phyloP scores from a whole-genome alignment of 2,113 vertebrate genomes.

The Hirundichthys speculiger region DNA sequence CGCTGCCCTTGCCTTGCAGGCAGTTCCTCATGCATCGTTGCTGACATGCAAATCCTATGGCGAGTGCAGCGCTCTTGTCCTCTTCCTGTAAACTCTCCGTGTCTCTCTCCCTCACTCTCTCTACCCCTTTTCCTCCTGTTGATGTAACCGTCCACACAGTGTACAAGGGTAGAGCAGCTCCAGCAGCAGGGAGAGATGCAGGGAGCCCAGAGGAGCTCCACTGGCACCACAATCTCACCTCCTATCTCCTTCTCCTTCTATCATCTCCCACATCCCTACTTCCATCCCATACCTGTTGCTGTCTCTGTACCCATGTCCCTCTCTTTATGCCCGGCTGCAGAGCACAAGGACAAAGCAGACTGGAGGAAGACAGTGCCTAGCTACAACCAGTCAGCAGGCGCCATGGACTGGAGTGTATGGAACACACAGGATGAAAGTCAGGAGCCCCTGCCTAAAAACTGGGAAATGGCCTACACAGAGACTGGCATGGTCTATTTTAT shows the following conservation, averaged over 20 bases:
- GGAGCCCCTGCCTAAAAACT: conserved; percentile 92
- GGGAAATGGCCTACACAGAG: conserved; percentile 99
- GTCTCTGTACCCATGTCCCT: conserved; percentile 64
- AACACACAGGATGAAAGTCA: conserved; percentile 88
- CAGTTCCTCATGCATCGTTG: conserved; percentile 63
- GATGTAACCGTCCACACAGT: conserved; percentile 59
- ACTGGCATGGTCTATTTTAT: conserved; percentile 99
- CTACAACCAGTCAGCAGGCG: conserved; percentile 89
- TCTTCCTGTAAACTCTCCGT: conserved; percentile 43
- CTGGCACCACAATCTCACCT: conserved; percentile 64
- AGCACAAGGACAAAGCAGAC: conserved; percentile 89
- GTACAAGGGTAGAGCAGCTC: conserved; percentile 49
- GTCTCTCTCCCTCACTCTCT: conserved; percentile 27
- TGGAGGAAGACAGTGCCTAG: conserved; percentile 95
- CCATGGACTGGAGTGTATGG: conserved; percentile 90
- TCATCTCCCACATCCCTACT: conserved; percentile 54
- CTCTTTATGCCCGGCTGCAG: conserved; percentile 73
- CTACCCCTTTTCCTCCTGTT: conserved; percentile 44
- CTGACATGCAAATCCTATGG: conserved; percentile 80
- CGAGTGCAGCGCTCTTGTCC: conserved; percentile 53
- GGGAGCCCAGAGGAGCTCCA: conserved; percentile 66
- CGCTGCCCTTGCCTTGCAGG: conserved; percentile 65
- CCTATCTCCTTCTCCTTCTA: conserved; percentile 66
- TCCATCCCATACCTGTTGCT: conserved; percentile 57
- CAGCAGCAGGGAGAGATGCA: conserved; percentile 61